Evolutionary conservation across 2,888 invertebrate species (phyloP).

Genomic region (Pterobdella sp.): DNA sequence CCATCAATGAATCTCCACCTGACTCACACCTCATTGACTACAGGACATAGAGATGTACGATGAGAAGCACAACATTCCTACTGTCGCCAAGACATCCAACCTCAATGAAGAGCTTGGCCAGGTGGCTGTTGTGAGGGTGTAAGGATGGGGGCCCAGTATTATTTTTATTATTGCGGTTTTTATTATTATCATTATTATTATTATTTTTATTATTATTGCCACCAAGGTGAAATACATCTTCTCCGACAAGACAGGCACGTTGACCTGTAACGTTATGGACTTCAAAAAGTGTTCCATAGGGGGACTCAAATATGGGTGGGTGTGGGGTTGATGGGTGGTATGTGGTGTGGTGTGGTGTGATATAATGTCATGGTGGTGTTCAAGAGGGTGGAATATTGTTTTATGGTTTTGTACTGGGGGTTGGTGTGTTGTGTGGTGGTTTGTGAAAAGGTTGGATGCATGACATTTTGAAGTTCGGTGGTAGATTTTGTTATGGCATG

Average conservation of each 20-base stretch:
- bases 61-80: conserved; percentile 78
- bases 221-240: conserved; percentile 82
- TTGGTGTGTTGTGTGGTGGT: no score
- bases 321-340: conserved; percentile 13
- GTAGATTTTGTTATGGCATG: no score
- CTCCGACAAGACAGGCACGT: conserved; percentile 95
- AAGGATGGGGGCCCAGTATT: not conserved
- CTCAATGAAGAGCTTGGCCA: conserved; percentile 94
- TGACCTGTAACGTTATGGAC: conserved; percentile 97
- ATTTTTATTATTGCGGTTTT: conserved; percentile 16
- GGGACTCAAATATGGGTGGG: conserved; percentile 53
- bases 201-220: conserved; percentile 20
- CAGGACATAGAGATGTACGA: conserved; percentile 96
- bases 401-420: no score
- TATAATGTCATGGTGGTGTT: not conserved
- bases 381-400: no score
- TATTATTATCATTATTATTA: conserved; percentile 22
- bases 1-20: not conserved
- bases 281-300: conserved; percentile 65
- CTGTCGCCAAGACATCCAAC: conserved; percentile 92
- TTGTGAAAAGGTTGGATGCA: no score
- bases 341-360: not conserved
- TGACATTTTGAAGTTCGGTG: no score
- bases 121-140: conserved; percentile 43
- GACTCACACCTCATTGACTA: not conserved